phyloP scores from a whole-genome alignment of 2,797 vertebrate species.

The Halcyon leucocephala region DNA sequence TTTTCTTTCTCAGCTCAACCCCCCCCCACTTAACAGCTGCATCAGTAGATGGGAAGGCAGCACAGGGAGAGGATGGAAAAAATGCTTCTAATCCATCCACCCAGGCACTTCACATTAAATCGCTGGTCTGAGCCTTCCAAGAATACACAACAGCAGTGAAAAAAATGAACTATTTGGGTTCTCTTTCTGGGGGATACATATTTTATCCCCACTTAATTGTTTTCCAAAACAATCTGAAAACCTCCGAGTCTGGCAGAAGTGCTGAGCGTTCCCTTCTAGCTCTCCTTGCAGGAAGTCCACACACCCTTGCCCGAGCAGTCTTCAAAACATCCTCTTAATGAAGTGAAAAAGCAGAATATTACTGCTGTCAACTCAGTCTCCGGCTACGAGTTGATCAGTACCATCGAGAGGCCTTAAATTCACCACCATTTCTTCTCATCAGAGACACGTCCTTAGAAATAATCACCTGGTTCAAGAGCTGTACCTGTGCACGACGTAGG shows the following conservation, averaged over 20 bases:
- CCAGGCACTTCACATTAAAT: background rate
- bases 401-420: background rate
- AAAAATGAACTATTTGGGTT: background rate
- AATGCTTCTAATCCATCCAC: background rate
- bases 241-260: background rate
- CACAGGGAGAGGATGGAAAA: background rate
- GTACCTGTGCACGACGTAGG: accelerated
- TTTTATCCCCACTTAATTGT: background rate
- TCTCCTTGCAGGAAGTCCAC: background rate
- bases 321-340: background rate
- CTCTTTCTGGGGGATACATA: background rate
- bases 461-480: background rate
- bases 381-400: background rate
- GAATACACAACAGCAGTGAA: background rate
- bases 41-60: background rate
- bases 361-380: background rate
- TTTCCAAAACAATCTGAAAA: background rate
- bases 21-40: background rate
- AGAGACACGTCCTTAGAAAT: background rate
- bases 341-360: background rate
- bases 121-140: background rate
- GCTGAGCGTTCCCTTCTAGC: background rate
- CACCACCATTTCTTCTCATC: background rate
- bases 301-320: background rate
- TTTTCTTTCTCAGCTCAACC: background rate